Evolutionary conservation across 2,797 vertebrate genomes (phyloP).

Genomic region (Ptychadena robeensis): DNA sequence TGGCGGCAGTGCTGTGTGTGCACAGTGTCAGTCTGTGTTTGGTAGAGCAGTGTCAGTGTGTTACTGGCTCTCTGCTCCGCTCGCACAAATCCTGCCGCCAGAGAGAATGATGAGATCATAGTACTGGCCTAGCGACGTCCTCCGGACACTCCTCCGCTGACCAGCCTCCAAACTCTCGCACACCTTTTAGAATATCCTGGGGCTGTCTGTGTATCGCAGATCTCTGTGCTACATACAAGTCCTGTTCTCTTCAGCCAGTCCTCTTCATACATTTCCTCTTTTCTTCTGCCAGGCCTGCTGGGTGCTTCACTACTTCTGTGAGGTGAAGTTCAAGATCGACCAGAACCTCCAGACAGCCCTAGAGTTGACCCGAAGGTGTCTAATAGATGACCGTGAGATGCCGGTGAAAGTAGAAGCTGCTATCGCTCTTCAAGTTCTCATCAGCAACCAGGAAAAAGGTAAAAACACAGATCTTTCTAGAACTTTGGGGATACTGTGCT

Average conservation of each 20-base stretch:
- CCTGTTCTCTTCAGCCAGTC: no score
- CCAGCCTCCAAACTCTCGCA: slow-evolving; percentile 79
- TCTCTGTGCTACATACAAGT: background rate
- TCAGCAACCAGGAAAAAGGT: slow-evolving; percentile 99
- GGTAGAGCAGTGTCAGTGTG: slow-evolving; percentile 81
- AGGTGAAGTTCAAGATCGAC: slow-evolving; percentile 98
- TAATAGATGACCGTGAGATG: slow-evolving; percentile 98
- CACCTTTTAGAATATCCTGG: slow-evolving; percentile 51
- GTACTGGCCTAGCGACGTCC: slow-evolving; percentile 92
- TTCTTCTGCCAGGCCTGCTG: slow-evolving; percentile 86
- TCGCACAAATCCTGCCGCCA: slow-evolving; percentile 86
- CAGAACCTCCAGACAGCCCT: slow-evolving; percentile 96
- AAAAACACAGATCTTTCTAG: no score
- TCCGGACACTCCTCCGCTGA: slow-evolving; percentile 76
- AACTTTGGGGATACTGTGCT: no score
- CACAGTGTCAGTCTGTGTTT: slow-evolving; percentile 83
- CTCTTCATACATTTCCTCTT: background rate
- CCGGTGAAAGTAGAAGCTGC: slow-evolving; percentile 98
- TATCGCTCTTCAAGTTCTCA: slow-evolving; percentile 97
- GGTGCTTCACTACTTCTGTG: slow-evolving; percentile 99
- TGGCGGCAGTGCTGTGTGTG: slow-evolving; percentile 84
- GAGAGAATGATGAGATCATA: slow-evolving; percentile 90
- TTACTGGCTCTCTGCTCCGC: slow-evolving; percentile 78
- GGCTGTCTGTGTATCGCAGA: no score
- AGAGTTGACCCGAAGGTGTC: slow-evolving; percentile 91